A percentile compares a stretch with the other conserved stretches of the same genome.
Evolutionary conservation across 2,113 vertebrate genomes (phyloP).

Genomic region (Phrynosoma blainvillii): DNA sequence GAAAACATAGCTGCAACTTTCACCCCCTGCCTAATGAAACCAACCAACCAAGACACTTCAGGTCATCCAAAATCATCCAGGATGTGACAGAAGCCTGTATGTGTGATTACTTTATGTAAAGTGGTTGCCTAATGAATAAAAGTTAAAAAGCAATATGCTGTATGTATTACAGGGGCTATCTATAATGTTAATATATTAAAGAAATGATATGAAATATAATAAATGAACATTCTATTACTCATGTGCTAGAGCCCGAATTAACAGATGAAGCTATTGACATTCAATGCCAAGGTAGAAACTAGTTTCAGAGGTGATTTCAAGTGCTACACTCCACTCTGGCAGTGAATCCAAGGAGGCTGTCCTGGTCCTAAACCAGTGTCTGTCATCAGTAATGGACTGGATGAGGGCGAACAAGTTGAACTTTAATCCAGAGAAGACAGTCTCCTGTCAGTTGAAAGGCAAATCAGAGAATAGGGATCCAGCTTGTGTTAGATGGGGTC

Average conservation of each 20-base stretch:
- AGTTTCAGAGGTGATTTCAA: conserved; percentile 25
- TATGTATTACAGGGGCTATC: background rate
- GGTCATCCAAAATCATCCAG: background rate
- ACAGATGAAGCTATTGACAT: background rate
- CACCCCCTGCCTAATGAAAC: background rate
- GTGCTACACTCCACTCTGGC: background rate
- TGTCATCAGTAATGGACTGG: too few species aligned
- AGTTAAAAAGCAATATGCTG: background rate
- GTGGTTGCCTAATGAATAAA: conserved; percentile 44
- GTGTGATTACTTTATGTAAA: conserved; percentile 14
- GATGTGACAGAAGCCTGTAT: background rate
- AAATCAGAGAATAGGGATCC: too few species aligned
- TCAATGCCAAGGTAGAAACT: background rate
- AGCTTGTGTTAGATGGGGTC: too few species aligned
- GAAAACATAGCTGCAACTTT: background rate
- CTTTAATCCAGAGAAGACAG: too few species aligned
- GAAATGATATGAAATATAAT: conserved; percentile 10
- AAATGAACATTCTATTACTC: conserved; percentile 34
- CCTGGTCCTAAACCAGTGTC: too few species aligned
- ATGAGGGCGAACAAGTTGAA: too few species aligned
- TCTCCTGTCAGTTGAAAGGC: too few species aligned
- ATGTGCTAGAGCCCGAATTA: conserved; percentile 31
- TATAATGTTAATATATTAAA: conserved; percentile 6
- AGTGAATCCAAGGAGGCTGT: background rate
- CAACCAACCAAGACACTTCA: conserved; percentile 17